Percentiles rank a stretch among this genome's conserved stretches.
phyloP scores from a whole-genome alignment of 2,888 invertebrate genomes.

The Drosophila nr. perissopoda region DNA sequence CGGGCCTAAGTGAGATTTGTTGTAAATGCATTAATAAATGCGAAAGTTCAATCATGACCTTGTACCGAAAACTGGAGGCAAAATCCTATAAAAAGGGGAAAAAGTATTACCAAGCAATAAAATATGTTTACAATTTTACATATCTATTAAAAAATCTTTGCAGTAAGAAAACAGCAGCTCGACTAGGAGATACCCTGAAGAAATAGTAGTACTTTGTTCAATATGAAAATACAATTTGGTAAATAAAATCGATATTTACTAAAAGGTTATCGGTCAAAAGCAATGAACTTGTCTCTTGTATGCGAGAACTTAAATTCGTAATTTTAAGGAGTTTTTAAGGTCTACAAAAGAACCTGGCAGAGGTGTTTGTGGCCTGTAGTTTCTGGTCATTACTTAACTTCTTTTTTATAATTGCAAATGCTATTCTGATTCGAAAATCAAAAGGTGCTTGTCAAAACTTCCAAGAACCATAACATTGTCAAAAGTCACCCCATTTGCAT shows the following conservation, averaged over 20 bases:
- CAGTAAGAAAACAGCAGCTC: not conserved
- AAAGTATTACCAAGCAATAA: not conserved
- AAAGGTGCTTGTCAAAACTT: not conserved
- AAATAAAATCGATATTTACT: not conserved
- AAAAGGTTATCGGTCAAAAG: not conserved
- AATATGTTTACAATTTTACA: not conserved
- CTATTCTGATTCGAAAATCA: not conserved
- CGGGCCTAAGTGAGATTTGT: conserved; percentile 53
- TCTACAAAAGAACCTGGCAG: not conserved
- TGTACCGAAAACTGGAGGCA: not conserved
- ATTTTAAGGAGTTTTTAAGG: not conserved
- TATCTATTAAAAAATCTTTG: not conserved
- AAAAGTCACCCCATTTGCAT: not conserved
- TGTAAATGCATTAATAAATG: conserved; percentile 32
- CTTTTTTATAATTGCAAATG: not conserved
- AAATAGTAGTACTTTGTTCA: not conserved
- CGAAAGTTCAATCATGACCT: conserved; percentile 16
- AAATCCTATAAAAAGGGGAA: not conserved
- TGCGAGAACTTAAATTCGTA: not conserved
- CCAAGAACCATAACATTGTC: not conserved
- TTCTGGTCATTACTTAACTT: not conserved
- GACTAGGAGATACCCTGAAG: not conserved
- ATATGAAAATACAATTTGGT: not conserved
- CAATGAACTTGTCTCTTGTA: not conserved
- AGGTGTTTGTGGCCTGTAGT: not conserved